Evolutionary conservation across 1,140 invertebrate species (phyloP).

Genomic region (Homarus americanus): DNA sequence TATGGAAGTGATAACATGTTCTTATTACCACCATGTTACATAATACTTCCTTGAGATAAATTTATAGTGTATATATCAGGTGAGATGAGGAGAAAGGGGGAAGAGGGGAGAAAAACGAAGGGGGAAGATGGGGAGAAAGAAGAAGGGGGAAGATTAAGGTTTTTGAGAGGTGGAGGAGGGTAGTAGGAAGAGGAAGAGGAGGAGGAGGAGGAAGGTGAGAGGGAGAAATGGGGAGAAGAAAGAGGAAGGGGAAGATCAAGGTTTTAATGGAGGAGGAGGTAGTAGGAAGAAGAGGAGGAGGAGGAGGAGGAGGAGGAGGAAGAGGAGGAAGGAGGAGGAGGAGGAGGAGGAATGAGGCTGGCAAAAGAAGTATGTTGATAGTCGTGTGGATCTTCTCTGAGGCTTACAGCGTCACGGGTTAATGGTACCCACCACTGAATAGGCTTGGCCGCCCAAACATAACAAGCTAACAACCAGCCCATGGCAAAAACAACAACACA

Average conservation of each 20-base stretch:
- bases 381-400: no score
- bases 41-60: no score
- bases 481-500: no score
- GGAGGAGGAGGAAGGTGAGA: background rate
- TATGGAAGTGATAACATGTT: no score
- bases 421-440: background rate
- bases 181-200: no score
- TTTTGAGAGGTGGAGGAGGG: background rate
- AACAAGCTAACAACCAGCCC: no score
- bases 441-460: background rate
- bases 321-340: background rate
- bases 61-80: no score
- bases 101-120: background rate
- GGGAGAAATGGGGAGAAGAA: background rate
- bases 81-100: no score
- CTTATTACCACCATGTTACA: no score
- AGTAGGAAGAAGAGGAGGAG: background rate
- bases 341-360: background rate
- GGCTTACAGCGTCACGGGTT: background rate
- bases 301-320: background rate
- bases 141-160: background rate
- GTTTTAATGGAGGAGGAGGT: background rate
- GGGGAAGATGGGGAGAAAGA: background rate
- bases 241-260: background rate
- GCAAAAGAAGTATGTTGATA: no score